A percentile compares a stretch with the other conserved stretches of the same genome.
Conservation (phyloP, 2,888 invertebrate genomes). For the Dasypogon diadema region DNA sequence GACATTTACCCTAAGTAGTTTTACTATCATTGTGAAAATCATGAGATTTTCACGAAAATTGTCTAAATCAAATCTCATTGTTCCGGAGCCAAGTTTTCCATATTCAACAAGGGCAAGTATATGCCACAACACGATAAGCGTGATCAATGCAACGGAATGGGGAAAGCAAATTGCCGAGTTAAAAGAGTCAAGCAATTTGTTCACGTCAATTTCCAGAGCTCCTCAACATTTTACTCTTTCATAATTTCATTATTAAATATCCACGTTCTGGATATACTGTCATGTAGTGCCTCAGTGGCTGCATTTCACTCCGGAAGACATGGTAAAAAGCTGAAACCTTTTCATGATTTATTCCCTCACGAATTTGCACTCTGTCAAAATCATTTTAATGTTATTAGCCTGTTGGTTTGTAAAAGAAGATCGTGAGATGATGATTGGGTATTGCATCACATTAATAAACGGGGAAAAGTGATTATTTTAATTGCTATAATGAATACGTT, state of each 20-base stretch:
- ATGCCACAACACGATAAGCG: slow-evolving; percentile 22
- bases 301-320: slow-evolving; percentile 12
- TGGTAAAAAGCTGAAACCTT: background rate
- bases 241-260: slow-evolving; percentile 38
- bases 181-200: slow-evolving; percentile 27
- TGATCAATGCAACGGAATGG: slow-evolving; percentile 6
- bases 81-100: no score
- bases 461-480: slow-evolving; percentile 19
- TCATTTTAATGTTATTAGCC: slow-evolving; percentile 28
- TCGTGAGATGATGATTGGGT: slow-evolving; percentile 46
- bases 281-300: background rate
- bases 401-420: background rate
- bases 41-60: no score
- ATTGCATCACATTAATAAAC: slow-evolving; percentile 3
- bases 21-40: no score
- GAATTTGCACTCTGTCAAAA: slow-evolving; percentile 49
- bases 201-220: slow-evolving; percentile 29
- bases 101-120: no score
- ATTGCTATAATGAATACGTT: slow-evolving; percentile 2
- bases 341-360: slow-evolving; percentile 45
- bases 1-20: no score
- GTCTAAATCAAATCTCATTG: no score
- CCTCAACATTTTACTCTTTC: slow-evolving; percentile 27
- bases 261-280: slow-evolving; percentile 8
- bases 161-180: slow-evolving; percentile 8